Base-by-base conservation (phyloP, 2,797 vertebrate genomes). In the Linurgus olivaceus region DNA sequence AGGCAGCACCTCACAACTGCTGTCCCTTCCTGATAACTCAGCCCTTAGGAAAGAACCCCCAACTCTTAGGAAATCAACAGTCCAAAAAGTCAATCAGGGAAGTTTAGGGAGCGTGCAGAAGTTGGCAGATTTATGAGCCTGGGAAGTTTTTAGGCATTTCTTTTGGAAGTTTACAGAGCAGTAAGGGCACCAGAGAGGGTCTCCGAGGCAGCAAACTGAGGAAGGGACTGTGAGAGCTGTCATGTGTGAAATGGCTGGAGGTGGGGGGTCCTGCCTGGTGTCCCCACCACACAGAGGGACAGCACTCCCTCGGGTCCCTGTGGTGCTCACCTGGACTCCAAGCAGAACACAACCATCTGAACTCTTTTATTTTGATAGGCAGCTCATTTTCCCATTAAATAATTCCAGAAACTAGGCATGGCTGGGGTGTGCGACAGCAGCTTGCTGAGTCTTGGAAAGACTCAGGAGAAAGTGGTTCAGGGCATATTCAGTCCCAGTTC, bases 61-160 rank as follows among this genome's bases (percentile, higher is more conserved):
- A 2, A 13, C 52, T 71, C 52, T 52, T 17, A 10, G 31, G 33
- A 83, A 92, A 82, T 89, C 37, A 95, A 77, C 68, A 61, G 61
- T 7, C 84, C 80, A 40, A 35, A 44, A 86, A 94, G 91, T 58
- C 82, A 76, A 83, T 94, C 82, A 93, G 89, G 48, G 35, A 23
- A 57, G 82, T 91, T 87, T n/a, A 93, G 65, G 78, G 91, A 96
- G 75, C 19, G 1, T 94, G 91, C 65, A 79, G 54, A 55, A 38
- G 3, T 5, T n/a, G 91, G 75, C 92, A 95, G 92, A 95, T 96
- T 96, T 95, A 94, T 0, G 47, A 92, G 74, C 68, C 78, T 92
- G 94, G 84, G 94, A 96, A 95, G 70, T 37, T 68, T 68, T n/a
- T 7, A 61, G 45, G 47, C 8, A 1, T 35, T 82, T 59, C 54